Percentiles rank a stretch among this genome's conserved stretches.
Conservation (phyloP, 2,888 invertebrate species). For the Lucinisca nassula region DNA sequence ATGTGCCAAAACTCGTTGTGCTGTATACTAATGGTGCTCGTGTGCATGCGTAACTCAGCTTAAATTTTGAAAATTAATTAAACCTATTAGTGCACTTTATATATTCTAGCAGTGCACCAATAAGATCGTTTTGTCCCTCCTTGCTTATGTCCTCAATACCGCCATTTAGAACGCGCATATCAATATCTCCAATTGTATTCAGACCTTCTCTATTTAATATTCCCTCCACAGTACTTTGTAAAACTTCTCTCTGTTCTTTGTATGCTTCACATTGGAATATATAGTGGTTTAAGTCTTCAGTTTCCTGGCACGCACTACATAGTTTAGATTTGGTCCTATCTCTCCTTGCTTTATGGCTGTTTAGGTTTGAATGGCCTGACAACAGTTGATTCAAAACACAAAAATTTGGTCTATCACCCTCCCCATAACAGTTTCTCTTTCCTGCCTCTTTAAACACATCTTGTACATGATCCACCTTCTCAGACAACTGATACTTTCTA, state of each 20-base stretch:
- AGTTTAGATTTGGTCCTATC: neutral
- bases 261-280: neutral
- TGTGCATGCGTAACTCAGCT: too few relatives aligned
- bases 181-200: neutral
- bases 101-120: neutral
- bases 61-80: too few relatives aligned
- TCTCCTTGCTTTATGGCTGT: neutral
- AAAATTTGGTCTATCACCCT: neutral
- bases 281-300: neutral
- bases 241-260: neutral
- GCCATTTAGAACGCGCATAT: neutral
- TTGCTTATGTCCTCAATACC: neutral
- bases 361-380: neutral
- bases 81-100: neutral
- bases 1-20: too few relatives aligned
- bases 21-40: too few relatives aligned
- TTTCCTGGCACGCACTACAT: neutral
- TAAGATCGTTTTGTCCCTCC: neutral
- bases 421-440: neutral
- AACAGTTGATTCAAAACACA: neutral
- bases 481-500: neutral
- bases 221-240: neutral
- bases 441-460: neutral
- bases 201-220: neutral
- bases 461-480: neutral